phyloP scores from a whole-genome alignment of 2,113 vertebrate genomes.

The Loxodonta africana region DNA sequence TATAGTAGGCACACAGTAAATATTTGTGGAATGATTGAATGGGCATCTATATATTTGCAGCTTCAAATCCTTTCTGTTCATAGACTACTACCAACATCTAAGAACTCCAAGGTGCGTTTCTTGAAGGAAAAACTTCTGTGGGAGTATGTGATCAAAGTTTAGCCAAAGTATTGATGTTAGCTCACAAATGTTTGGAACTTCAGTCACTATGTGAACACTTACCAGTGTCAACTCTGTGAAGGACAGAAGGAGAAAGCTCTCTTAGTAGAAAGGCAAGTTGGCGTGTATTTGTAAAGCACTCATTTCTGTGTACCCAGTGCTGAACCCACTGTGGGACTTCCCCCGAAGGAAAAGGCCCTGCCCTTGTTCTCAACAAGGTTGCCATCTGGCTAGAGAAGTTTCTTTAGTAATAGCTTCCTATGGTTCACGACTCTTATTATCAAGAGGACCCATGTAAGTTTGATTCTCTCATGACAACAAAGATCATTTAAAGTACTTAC shows the following conservation, averaged over 20 bases:
- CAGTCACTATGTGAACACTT: background rate
- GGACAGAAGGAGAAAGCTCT: background rate
- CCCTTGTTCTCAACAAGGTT: background rate
- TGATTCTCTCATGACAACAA: background rate
- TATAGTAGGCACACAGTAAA: background rate
- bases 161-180: background rate
- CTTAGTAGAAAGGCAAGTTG: background rate
- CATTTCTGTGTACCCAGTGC: background rate
- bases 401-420: background rate
- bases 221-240: background rate
- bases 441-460: slow-evolving; percentile 9
- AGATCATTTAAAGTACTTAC: slow-evolving; percentile 35
- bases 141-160: background rate
- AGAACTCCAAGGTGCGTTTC: background rate
- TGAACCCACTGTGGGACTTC: background rate
- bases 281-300: background rate
- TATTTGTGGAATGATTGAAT: slow-evolving; percentile 6
- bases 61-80: slow-evolving; percentile 22
- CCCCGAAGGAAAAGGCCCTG: background rate
- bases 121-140: background rate
- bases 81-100: background rate
- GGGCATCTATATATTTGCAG: background rate
- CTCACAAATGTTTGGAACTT: background rate
- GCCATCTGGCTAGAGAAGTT: background rate
- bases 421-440: slow-evolving; percentile 6